phyloP scores from a whole-genome alignment of 2,888 invertebrate genomes.

The Pecten maximus region DNA sequence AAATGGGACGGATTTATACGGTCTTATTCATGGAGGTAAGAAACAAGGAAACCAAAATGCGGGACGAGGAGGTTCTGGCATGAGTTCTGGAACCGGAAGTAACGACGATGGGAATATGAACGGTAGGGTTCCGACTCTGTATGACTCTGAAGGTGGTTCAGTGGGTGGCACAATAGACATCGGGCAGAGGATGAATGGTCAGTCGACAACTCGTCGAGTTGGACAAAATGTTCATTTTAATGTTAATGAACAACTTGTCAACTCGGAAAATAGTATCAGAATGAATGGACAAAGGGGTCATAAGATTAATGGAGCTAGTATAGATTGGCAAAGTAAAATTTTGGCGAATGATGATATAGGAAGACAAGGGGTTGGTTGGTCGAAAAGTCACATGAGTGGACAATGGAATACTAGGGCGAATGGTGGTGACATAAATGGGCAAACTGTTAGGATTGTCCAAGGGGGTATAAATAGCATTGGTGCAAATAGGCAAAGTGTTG shows the following conservation, averaged over 20 bases:
- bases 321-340: neutral
- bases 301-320: neutral
- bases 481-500: conserved; percentile 42
- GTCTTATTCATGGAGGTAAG: neutral
- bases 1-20: neutral
- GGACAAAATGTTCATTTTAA: neutral
- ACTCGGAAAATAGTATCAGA: neutral
- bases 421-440: conserved; percentile 38
- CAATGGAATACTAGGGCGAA: neutral
- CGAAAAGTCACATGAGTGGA: neutral
- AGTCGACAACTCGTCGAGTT: neutral
- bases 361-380: neutral
- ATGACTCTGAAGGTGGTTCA: neutral
- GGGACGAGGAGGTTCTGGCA: neutral
- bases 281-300: neutral
- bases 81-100: neutral
- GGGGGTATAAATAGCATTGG: conserved; percentile 54
- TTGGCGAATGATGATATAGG: neutral
- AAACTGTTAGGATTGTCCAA: conserved; percentile 52
- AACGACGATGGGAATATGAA: neutral
- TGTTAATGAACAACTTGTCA: neutral
- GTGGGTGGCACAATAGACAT: neutral
- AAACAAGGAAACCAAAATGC: neutral
- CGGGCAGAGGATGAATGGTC: neutral
- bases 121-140: neutral